Evolutionary conservation across 1,140 invertebrate species (phyloP).

Genomic region (Drosophila ambigua): DNA sequence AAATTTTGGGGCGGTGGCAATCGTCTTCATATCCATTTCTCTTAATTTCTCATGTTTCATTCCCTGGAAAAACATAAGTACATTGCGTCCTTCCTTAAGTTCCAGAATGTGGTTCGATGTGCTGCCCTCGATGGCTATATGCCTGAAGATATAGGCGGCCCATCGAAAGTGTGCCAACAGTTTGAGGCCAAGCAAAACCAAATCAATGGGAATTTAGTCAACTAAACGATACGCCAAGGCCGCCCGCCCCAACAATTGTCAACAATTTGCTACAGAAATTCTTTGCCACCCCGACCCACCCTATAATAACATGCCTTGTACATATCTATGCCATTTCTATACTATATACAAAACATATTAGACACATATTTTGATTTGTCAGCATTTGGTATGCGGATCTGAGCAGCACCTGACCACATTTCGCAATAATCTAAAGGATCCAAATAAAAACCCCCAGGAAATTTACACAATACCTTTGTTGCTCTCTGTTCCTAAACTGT

Average conservation of each 20-base stretch:
- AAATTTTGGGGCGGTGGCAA: neutral
- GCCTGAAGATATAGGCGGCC: conserved; percentile 19
- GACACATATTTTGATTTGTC: conserved; percentile 26
- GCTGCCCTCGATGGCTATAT: conserved; percentile 23
- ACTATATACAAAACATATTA: conserved; percentile 23
- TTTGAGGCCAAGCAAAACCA: neutral
- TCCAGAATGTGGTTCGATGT: no score
- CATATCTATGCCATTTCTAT: conserved; percentile 18
- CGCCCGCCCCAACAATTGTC: conserved; percentile 66
- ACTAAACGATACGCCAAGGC: conserved; percentile 57
- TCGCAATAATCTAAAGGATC: conserved; percentile 33
- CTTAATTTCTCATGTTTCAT: conserved; percentile 21
- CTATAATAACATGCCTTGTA: conserved; percentile 9
- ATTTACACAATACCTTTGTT: no score
- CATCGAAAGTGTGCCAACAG: conserved; percentile 43
- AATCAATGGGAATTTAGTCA: conserved; percentile 44
- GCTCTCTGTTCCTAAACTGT: no score
- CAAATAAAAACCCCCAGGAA: no score
- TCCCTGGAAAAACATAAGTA: neutral
- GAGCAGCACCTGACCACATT: conserved; percentile 42
- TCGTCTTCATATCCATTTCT: conserved; percentile 25
- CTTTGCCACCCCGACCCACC: conserved; percentile 29
- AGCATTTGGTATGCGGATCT: conserved; percentile 31
- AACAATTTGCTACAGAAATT: conserved; percentile 64
- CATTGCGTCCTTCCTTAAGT: neutral